A percentile compares a stretch with the other conserved stretches of the same genome.
Conservation (phyloP, 2,113 vertebrate genomes). For the Pomatorhinus ruficollis region DNA sequence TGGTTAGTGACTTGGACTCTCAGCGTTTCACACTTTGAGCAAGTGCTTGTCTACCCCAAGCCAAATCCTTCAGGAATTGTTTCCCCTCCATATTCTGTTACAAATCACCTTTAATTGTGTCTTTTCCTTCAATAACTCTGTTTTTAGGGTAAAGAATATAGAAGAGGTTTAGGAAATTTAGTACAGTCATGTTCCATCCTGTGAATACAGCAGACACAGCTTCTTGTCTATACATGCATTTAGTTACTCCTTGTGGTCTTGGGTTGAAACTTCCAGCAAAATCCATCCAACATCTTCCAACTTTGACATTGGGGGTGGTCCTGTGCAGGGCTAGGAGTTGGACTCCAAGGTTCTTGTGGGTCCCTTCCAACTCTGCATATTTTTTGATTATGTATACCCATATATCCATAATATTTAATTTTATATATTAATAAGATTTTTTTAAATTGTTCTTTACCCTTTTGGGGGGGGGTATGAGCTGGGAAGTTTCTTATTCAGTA, state of each 20-base stretch:
- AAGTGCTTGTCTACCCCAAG: not conserved
- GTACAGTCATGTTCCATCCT: not conserved
- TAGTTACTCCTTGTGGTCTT: not conserved
- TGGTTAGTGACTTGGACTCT: not conserved
- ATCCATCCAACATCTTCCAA: not conserved
- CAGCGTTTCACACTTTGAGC: not conserved
- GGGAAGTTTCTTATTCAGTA: not conserved
- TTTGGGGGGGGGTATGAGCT: not conserved
- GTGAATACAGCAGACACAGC: not conserved
- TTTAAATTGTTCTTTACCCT: not conserved
- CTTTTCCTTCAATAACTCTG: not conserved
- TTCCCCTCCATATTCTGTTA: not conserved
- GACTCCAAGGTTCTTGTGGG: not conserved
- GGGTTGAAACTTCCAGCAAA: not conserved
- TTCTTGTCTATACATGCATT: not conserved
- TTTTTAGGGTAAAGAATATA: not conserved
- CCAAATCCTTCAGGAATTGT: not conserved
- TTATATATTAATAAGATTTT: not conserved
- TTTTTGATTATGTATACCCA: not conserved
- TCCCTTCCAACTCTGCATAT: not conserved
- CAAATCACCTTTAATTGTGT: not conserved
- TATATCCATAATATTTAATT: not conserved
- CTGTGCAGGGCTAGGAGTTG: not conserved
- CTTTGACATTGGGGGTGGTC: not conserved
- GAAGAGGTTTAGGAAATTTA: not conserved